These are phyloP conservation scores for Cephonodes hylas DNA, from an alignment of 2,888 invertebrate genomes.

Conservation along the genomic window DNA sequence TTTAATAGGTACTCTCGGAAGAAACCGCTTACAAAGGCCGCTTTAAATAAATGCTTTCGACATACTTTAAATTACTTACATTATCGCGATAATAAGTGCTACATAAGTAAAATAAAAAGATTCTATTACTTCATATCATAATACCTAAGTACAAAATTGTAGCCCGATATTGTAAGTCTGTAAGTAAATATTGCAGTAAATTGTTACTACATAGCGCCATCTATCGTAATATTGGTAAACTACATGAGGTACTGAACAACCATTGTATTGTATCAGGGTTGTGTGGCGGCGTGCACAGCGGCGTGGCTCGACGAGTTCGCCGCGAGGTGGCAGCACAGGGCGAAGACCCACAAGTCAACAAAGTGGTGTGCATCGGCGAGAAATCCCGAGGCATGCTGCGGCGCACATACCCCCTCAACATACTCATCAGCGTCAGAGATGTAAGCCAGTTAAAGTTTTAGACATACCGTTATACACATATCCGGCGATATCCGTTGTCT, in stretches of 20 bases:
- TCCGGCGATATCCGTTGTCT: too few relatives aligned
- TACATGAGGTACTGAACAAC: neutral
- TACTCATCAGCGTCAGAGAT: slow-evolving; percentile 83
- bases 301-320: slow-evolving; percentile 82
- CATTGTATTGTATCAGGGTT: slow-evolving; percentile 73
- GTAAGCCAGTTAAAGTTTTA: slow-evolving; percentile 39
- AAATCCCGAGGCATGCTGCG: slow-evolving; percentile 84
- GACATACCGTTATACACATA: neutral
- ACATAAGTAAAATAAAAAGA: too few relatives aligned
- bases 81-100: too few relatives aligned
- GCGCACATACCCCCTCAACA: slow-evolving; percentile 64
- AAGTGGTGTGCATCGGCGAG: slow-evolving; percentile 86
- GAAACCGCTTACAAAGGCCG: too few relatives aligned
- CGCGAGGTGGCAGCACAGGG: slow-evolving; percentile 58
- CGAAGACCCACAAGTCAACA: slow-evolving; percentile 56
- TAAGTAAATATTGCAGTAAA: too few relatives aligned
- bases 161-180: too few relatives aligned
- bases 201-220: neutral
- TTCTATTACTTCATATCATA: too few relatives aligned
- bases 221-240: neutral
- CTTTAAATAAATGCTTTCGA: too few relatives aligned
- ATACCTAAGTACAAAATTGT: too few relatives aligned
- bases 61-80: too few relatives aligned
- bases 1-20: too few relatives aligned
- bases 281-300: slow-evolving; percentile 88